Evolutionary conservation across 2,797 vertebrate genomes (phyloP), one percentile per base, ranked within the genome.

Genomic region (Serranus cabrilla): DNA sequence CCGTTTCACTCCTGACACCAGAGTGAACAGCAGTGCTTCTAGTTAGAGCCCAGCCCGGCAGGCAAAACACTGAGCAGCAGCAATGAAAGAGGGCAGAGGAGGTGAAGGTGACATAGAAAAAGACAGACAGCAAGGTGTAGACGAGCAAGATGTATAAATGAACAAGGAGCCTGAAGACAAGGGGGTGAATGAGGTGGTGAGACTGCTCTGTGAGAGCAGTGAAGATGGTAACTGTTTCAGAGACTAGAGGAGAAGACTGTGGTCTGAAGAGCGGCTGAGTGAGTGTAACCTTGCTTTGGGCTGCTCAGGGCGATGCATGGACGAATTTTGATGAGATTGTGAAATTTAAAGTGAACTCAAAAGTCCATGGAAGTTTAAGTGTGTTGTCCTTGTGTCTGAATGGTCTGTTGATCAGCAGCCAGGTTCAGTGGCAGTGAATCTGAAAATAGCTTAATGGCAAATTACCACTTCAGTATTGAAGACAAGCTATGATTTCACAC

Each of bases 251-350:
- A 70, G 70, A 46, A 66, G 65, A 39, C 14, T 18, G 42, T 60
- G 72, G 46, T 57, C 43, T 37, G 43, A 58, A 56, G 39, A 72
- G 62, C 34, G 1, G 52, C 3, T 61, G 68, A 81, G 23, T 31
- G 62, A 76, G 55, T 54, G 76, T 79, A 72, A 83, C 83, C 83
- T 85, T 84, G 82, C 76, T 88, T 25, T 55, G 50, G 68, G 85
- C 55, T 2, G 65, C 67, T 58, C 21, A 10, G 58, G 9, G 50
- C 56, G 62, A 66, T 8, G 78, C 78, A 47, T 34, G 58, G 59
- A 23, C 6, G 47, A 47, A 78, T 81, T 84, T 60, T 69, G 76
- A 90, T 84, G 82, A 81, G 78, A 75, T 17, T 64, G 65, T 70
- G 62, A 66, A 79, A 83, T 67, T 85, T 71, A 64, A 81, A 85